Conservation (phyloP, 2,797 vertebrate genomes). For the Luscinia luscinia region DNA sequence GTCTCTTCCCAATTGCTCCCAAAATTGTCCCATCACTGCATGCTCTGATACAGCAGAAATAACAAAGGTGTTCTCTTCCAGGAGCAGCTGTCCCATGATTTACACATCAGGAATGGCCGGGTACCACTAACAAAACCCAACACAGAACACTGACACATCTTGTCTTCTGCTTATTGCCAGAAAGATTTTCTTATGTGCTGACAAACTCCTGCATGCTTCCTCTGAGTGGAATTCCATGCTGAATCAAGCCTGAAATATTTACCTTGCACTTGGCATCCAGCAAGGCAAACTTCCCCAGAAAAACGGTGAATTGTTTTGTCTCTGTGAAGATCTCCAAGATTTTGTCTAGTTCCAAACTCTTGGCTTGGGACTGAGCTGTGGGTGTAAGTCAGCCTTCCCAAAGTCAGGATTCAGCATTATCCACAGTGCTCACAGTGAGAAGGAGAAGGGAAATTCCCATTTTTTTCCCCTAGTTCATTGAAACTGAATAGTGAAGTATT, state of each 20-base stretch:
- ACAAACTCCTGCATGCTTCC: neutral
- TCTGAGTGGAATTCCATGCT: neutral
- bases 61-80: rapidly evolving
- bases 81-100: neutral
- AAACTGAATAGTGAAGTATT: neutral
- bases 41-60: rapidly evolving
- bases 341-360: neutral
- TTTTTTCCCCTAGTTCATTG: neutral
- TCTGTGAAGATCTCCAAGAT: neutral
- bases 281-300: neutral
- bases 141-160: rapidly evolving
- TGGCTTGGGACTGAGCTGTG: neutral
- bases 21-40: rapidly evolving
- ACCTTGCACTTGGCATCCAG: neutral
- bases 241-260: neutral
- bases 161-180: neutral
- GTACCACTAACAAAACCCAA: neutral
- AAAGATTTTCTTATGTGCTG: neutral
- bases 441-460: conserved; percentile 29
- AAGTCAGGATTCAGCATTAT: neutral
- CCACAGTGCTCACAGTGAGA: rapidly evolving
- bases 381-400: neutral
- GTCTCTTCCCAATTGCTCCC: neutral
- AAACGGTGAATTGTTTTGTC: neutral
- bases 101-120: neutral